phyloP scores from a whole-genome alignment of 2,113 vertebrate genomes.

The Gadus macrocephalus region DNA sequence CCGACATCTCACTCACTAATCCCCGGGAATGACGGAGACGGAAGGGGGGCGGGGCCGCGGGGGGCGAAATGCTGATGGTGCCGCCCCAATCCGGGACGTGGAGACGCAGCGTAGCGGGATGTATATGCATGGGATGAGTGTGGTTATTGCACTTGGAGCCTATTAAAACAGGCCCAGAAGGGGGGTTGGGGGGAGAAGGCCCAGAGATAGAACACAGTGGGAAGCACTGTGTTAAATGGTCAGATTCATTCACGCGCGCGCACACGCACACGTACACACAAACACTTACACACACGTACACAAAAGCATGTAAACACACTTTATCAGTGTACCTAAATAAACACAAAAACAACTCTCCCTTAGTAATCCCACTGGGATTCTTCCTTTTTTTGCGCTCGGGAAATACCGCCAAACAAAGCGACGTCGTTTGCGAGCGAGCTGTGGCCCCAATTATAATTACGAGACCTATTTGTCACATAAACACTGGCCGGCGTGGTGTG shows the following conservation, averaged over 20 bases:
- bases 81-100: too few relatives aligned
- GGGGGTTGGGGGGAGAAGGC: too few relatives aligned
- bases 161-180: too few relatives aligned
- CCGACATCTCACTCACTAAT: too few relatives aligned
- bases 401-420: conserved; percentile 43
- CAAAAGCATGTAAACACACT: conserved; percentile 3
- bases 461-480: conserved; percentile 54
- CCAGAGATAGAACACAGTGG: too few relatives aligned
- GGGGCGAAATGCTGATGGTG: too few relatives aligned
- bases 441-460: conserved; percentile 51
- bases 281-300: background rate
- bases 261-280: background rate
- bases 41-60: too few relatives aligned
- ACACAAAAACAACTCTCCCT: conserved; percentile 28
- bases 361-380: conserved; percentile 43
- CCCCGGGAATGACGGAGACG: too few relatives aligned
- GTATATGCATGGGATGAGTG: too few relatives aligned
- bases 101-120: too few relatives aligned
- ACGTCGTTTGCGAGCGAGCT: conserved; percentile 23
- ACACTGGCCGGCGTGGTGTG: conserved; percentile 20
- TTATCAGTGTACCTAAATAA: conserved; percentile 10
- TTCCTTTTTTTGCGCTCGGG: conserved; percentile 41
- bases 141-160: too few relatives aligned
- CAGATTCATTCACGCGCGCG: conserved; percentile 20
- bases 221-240: conserved; percentile 16